phyloP scores from a whole-genome alignment of 2,113 vertebrate species.

The Podarcis muralis region DNA sequence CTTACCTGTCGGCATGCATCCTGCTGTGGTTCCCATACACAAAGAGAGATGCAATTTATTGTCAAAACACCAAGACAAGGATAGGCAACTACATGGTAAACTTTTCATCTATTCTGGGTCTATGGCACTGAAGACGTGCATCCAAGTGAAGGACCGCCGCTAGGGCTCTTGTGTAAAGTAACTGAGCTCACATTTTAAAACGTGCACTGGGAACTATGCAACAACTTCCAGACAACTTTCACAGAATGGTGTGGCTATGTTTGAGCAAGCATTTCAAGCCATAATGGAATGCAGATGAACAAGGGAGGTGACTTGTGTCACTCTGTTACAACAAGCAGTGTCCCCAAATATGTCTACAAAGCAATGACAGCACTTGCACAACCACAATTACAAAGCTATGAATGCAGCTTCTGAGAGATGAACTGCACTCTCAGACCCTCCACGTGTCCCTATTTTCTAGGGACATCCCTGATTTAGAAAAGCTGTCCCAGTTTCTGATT shows the following conservation, averaged over 20 bases:
- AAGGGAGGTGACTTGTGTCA: not conserved
- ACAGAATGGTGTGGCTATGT: not conserved
- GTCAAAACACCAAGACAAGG: not conserved
- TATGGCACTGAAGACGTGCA: not conserved
- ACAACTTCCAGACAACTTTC: not conserved
- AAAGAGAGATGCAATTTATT: not conserved
- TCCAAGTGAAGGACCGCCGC: not conserved
- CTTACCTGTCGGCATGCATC: too few relatives aligned
- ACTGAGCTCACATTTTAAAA: not conserved
- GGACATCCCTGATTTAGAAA: too few relatives aligned
- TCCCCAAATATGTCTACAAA: not conserved
- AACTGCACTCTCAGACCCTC: too few relatives aligned
- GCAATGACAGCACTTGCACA: not conserved
- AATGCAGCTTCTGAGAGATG: not conserved
- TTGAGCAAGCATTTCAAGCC: not conserved
- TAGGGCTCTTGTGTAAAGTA: not conserved
- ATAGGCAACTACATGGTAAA: not conserved
- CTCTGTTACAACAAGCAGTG: too few relatives aligned
- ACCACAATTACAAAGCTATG: not conserved
- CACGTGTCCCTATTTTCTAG: too few relatives aligned
- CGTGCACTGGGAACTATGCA: not conserved
- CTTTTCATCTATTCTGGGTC: not conserved
- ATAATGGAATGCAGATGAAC: not conserved
- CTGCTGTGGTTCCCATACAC: too few relatives aligned
- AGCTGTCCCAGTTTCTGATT: too few relatives aligned